Conservation (phyloP, 2,797 vertebrate genomes). For the Dromococcyx pavoninus region DNA sequence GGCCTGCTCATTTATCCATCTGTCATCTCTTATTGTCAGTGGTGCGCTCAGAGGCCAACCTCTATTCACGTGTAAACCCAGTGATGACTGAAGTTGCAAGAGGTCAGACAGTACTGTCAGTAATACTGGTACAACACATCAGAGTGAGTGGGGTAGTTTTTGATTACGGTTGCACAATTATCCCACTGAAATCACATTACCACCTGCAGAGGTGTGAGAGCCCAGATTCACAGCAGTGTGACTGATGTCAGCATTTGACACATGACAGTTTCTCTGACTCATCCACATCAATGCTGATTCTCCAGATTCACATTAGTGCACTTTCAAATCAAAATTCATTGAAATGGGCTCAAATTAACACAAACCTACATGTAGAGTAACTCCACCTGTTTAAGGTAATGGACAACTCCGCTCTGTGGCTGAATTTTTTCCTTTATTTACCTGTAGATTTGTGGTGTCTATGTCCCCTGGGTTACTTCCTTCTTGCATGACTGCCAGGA, state of each 20-base stretch:
- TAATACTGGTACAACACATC: not conserved
- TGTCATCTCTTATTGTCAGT: not conserved
- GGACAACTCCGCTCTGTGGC: not conserved
- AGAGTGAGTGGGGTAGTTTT: not conserved
- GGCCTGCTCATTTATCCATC: not conserved
- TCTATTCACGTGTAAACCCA: not conserved
- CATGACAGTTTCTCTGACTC: constrained; percentile 36
- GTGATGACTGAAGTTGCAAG: not conserved
- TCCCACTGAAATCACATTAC: not conserved
- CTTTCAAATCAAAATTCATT: not conserved
- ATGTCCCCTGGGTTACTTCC: not conserved
- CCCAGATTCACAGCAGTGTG: not conserved
- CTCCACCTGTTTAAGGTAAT: not conserved
- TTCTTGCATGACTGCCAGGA: not conserved
- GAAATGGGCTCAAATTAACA: not conserved
- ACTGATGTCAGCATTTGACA: constrained; percentile 34
- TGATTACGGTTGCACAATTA: not conserved
- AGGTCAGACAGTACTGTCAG: not conserved
- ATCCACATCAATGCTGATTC: not conserved
- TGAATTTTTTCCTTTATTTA: not conserved
- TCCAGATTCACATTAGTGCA: not conserved
- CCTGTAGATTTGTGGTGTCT: not conserved
- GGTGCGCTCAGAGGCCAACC: fast-evolving
- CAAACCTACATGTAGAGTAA: not conserved
- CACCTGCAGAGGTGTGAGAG: constrained; percentile 13